Percentiles rank a stretch among this genome's conserved stretches.
phyloP scores from a whole-genome alignment of 2,888 invertebrate genomes.

The Neocrepidodera transversa region DNA sequence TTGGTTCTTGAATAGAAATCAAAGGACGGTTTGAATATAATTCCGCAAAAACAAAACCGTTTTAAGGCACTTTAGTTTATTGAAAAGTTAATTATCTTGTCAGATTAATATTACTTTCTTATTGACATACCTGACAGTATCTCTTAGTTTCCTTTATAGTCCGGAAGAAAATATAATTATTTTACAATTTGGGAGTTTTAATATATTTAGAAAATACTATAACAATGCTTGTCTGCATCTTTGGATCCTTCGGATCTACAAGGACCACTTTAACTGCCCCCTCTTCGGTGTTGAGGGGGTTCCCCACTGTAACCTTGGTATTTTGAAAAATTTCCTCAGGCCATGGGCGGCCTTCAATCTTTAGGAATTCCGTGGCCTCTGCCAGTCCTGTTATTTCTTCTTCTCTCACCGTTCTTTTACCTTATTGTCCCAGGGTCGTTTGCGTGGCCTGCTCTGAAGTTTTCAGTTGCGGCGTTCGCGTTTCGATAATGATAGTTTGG shows the following conservation, averaged over 20 bases:
- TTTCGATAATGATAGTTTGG: neutral
- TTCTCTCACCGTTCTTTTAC: neutral
- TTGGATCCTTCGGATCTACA: neutral
- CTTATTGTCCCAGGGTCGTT: neutral
- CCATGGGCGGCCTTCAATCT: neutral
- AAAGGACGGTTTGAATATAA: no score
- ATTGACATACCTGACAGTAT: no score
- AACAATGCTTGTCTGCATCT: neutral
- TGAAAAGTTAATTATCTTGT: no score
- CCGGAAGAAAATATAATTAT: no score
- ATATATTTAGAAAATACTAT: no score
- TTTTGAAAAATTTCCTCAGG: neutral
- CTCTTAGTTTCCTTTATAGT: no score
- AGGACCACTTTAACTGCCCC: neutral
- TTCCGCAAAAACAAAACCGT: no score
- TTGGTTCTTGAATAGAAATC: no score
- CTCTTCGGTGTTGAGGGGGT: neutral
- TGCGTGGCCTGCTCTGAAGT: neutral
- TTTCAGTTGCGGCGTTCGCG: neutral
- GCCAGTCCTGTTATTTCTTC: neutral
- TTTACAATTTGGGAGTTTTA: no score
- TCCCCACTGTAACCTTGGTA: neutral
- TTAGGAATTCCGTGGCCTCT: neutral
- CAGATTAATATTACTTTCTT: no score
- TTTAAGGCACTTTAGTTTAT: no score